Percentiles rank a stretch among this genome's conserved stretches.
Conservation (phyloP, 2,797 vertebrate genomes). For the Scleropages formosus region DNA sequence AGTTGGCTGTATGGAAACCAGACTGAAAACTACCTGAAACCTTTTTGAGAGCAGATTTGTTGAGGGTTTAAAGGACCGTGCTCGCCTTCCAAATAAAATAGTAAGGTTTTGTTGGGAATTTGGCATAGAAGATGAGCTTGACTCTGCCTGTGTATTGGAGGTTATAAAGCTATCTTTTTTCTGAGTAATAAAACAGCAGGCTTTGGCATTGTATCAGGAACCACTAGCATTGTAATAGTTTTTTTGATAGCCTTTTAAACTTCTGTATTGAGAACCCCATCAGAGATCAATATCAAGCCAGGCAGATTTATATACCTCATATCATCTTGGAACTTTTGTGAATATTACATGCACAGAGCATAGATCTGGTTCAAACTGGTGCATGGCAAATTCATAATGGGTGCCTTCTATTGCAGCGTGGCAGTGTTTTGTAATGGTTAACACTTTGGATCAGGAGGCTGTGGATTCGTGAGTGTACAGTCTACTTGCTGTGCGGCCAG, state of each 20-base stretch:
- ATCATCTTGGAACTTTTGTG: no score
- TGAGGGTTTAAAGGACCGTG: constrained; percentile 54
- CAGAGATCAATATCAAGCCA: not conserved
- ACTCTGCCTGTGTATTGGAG: not conserved
- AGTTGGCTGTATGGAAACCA: constrained; percentile 65
- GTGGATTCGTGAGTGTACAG: not conserved
- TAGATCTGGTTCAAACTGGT: not conserved
- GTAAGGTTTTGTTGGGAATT: constrained; percentile 59
- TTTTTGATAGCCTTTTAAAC: not conserved
- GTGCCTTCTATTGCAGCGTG: not conserved
- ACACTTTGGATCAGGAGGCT: not conserved
- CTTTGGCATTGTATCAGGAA: not conserved
- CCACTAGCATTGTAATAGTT: no score
- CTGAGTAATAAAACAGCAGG: not conserved
- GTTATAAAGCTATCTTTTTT: not conserved
- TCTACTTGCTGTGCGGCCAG: not conserved
- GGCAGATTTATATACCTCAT: not conserved
- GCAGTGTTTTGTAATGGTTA: not conserved
- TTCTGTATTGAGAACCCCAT: not conserved
- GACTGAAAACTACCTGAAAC: constrained; percentile 63
- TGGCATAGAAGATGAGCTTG: constrained; percentile 51
- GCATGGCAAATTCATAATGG: no score
- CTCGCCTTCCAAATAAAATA: constrained; percentile 57
- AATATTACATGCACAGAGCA: no score
- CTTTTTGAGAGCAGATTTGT: constrained; percentile 68